Evolutionary conservation across 2,888 invertebrate genomes (phyloP).

Genomic region (Pseudolycoriella hygida): DNA sequence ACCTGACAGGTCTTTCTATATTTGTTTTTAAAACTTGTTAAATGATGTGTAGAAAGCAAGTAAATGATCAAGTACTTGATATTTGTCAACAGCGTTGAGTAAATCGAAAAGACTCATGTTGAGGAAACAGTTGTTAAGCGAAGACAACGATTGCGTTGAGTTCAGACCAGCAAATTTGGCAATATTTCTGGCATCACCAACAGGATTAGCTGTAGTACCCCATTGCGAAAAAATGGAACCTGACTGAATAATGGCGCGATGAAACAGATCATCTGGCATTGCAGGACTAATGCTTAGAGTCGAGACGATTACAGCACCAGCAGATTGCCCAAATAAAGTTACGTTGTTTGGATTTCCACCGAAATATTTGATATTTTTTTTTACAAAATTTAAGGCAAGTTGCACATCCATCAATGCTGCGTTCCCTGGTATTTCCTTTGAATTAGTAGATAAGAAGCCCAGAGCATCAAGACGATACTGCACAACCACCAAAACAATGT

Average conservation of each 20-base stretch:
- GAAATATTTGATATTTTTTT: slow-evolving; percentile 30
- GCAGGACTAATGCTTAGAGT: slow-evolving; percentile 29
- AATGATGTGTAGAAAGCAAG: too few relatives aligned
- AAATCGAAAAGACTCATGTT: slow-evolving; percentile 19
- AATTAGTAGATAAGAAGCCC: slow-evolving; percentile 34
- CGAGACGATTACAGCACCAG: slow-evolving; percentile 32
- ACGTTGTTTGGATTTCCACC: slow-evolving; percentile 32
- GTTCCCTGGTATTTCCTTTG: slow-evolving; percentile 34
- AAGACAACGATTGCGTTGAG: slow-evolving; percentile 15
- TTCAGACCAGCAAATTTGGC: slow-evolving; percentile 20
- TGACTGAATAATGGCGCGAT: slow-evolving; percentile 33
- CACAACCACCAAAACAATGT: slow-evolving; percentile 30
- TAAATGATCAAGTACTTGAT: slow-evolving; percentile 9
- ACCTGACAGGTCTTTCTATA: slow-evolving; percentile 11
- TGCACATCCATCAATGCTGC: slow-evolving; percentile 34
- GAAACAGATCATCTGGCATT: slow-evolving; percentile 29
- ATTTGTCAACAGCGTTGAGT: slow-evolving; percentile 14
- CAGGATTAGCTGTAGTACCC: slow-evolving; percentile 30
- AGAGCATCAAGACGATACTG: slow-evolving; percentile 34
- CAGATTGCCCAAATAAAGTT: slow-evolving; percentile 35
- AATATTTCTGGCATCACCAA: slow-evolving; percentile 25
- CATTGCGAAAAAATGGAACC: slow-evolving; percentile 33
- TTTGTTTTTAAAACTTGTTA: too few relatives aligned
- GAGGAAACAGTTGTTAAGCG: slow-evolving; percentile 21
- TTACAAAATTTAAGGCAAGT: slow-evolving; percentile 31